Evolutionary conservation across 2,797 vertebrate genomes (phyloP).

Genomic region (Triplophysa yarkandensis): DNA sequence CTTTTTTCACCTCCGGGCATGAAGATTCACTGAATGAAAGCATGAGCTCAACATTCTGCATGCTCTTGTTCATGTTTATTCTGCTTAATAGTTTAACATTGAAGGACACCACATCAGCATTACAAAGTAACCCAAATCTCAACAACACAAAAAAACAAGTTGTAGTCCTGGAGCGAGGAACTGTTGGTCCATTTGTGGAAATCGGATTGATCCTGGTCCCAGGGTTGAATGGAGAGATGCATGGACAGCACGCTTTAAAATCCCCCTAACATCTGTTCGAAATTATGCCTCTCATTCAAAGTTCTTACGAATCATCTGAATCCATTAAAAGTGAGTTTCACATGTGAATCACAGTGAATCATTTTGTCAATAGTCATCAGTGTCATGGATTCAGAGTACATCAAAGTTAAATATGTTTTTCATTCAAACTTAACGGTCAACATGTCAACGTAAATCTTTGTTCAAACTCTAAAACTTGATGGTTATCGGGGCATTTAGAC

Average conservation of each 20-base stretch:
- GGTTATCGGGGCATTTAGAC: conserved; percentile 8
- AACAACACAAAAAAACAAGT: conserved; percentile 31
- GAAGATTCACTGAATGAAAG: background rate
- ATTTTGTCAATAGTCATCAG: conserved; percentile 30
- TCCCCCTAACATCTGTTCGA: conserved; percentile 24
- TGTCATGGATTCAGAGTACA: conserved; percentile 13
- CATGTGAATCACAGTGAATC: conserved; percentile 26
- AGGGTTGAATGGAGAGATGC: background rate
- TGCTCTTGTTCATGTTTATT: conserved; percentile 55
- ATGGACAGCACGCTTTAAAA: conserved; percentile 7
- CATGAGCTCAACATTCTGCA: conserved; percentile 8
- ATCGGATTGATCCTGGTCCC: background rate
- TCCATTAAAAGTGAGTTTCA: conserved; percentile 22
- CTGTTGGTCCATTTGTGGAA: conserved; percentile 3
- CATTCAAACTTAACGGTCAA: conserved; percentile 1
- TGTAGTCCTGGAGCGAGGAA: conserved; percentile 20
- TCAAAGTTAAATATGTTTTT: conserved; percentile 42
- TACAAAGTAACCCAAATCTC: conserved; percentile 59
- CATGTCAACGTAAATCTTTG: background rate
- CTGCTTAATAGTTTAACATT: conserved; percentile 57
- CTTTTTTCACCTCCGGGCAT: background rate
- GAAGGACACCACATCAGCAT: conserved; percentile 61
- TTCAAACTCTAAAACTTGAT: background rate
- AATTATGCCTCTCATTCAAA: conserved; percentile 8
- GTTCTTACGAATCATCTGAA: background rate